Evolutionary conservation across 2,888 invertebrate species (phyloP).

Genomic region (Petrolisthes manimaculis): DNA sequence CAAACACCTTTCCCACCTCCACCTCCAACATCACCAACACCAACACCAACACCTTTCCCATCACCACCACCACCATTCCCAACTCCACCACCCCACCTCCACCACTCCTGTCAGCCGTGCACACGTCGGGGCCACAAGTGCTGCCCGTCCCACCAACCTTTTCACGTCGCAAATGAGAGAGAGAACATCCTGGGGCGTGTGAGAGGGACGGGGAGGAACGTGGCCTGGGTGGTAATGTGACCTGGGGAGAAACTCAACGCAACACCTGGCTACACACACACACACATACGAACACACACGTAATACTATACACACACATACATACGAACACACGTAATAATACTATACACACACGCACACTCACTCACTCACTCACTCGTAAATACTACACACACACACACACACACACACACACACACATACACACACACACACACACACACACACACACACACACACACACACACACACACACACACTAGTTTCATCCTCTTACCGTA

Average conservation of each 20-base stretch:
- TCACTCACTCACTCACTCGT: background rate
- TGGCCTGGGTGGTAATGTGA: background rate
- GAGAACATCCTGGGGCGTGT: background rate
- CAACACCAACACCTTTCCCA: background rate
- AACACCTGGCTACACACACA: too few relatives aligned
- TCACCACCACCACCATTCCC: background rate
- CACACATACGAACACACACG: background rate
- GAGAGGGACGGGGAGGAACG: conserved; percentile 3
- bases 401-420: background rate
- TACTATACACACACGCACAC: too few relatives aligned
- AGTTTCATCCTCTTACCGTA: too few relatives aligned
- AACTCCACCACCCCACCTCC: background rate
- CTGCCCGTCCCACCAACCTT: background rate
- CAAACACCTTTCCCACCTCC: background rate
- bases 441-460: too few relatives aligned
- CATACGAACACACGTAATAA: background rate
- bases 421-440: background rate
- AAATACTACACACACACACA: background rate
- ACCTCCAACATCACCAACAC: background rate
- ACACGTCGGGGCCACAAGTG: background rate
- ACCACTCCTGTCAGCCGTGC: background rate
- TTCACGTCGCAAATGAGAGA: background rate
- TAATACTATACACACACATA: background rate
- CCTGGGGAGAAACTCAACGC: too few relatives aligned
- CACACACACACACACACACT: too few relatives aligned